A percentile compares a stretch with the other conserved stretches of the same genome.
Conservation (phyloP, 2,888 invertebrate genomes). For the Drosophila longiperda region DNA sequence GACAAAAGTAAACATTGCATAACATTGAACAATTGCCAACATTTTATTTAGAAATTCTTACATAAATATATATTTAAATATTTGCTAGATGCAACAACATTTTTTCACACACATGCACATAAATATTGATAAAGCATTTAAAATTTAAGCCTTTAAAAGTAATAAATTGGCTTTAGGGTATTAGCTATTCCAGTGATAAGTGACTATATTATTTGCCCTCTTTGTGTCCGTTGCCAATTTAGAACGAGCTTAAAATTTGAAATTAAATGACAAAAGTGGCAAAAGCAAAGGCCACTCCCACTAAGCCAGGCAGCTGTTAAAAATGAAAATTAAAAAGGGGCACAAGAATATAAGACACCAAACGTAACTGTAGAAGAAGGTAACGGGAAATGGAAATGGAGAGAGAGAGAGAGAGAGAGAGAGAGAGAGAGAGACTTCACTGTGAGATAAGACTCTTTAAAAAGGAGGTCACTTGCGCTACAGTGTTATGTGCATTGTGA, state of each 20-base stretch:
- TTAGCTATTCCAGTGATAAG: background rate
- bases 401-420: no score
- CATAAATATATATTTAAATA: background rate
- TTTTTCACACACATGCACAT: background rate
- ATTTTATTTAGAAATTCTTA: background rate
- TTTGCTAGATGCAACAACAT: background rate
- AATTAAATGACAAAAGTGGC: constrained; percentile 69
- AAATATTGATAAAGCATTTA: background rate
- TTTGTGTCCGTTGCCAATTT: constrained; percentile 51
- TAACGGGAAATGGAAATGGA: background rate
- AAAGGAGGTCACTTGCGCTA: constrained; percentile 70
- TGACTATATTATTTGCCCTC: background rate
- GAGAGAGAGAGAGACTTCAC: background rate
- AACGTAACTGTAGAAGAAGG: background rate
- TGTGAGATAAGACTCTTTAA: constrained; percentile 19
- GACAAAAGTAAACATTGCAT: background rate
- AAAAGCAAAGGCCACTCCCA: constrained; percentile 48
- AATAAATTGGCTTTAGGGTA: background rate
- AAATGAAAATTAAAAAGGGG: background rate
- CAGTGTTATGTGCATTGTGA: constrained; percentile 64
- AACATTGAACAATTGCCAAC: background rate
- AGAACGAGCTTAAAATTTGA: constrained; percentile 75
- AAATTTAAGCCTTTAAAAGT: background rate
- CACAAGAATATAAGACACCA: constrained; percentile 9
- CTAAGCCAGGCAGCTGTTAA: constrained; percentile 8